Evolutionary conservation across 1,140 invertebrate genomes (phyloP), one percentile per base, ranked within the genome.

Genomic region (Zeugodacus cucurbitae): DNA sequence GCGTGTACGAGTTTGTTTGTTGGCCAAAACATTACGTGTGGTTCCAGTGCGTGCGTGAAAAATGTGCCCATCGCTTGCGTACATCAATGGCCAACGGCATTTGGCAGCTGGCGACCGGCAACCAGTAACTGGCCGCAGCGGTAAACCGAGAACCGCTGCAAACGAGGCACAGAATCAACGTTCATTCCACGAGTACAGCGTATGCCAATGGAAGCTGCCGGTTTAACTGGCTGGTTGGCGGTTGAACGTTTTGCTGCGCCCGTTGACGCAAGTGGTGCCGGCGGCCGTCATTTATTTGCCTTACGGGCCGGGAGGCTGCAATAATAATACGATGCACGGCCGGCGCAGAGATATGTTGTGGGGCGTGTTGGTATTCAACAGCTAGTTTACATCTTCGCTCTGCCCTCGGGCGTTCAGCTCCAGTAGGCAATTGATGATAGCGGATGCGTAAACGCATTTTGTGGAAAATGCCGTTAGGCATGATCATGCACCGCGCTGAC

Each of bases 371-470:
- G 74, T 10, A 26, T 26, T 26, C 74, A 82, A 44, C n/a, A 29
- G 41, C 74, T 82, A 82, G 74, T 82, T 82, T 82, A 48, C 74
- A 82, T 82, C 74, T 86, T 91, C n/a, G 44, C 22, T 29, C 22
- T 44, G 22, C 20, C 74, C n/a, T 44, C 74, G 8, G 74, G 41
- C n/a, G 34, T 48, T 48, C 74, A 82, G 44, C 41, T 82, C 22
- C 41, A 82, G 17, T 41, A 29, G 41, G 32, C 74, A 82, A 82
- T 82, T 82, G 74, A 48, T 82, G 74, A 92, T 92, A 91, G 91
- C 91, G 91, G 91, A 92, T 92, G 91, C 91, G 91, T 92, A 92
- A 92, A 92, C 91, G 91, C 91, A 92, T 92, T 92, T 92, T 90
- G 91, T 91, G 90, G 87, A 90, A 91, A 91, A 90, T 92, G 91